phyloP scores from a whole-genome alignment of 2,888 invertebrate species.

The Leptura quadrifasciata region DNA sequence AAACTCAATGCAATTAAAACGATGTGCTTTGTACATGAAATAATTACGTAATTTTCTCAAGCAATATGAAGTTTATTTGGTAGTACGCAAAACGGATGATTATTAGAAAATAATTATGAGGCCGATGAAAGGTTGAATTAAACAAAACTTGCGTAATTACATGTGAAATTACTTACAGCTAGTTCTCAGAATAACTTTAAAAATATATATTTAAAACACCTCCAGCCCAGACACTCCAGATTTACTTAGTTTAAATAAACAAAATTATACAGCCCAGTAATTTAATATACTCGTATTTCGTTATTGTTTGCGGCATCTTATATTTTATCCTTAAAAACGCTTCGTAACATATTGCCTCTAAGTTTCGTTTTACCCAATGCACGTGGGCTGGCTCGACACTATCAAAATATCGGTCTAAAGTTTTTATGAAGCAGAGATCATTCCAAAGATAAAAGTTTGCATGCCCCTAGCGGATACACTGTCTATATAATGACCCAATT shows the following conservation, averaged over 20 bases:
- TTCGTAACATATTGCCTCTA: too few relatives aligned
- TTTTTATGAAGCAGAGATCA: too few relatives aligned
- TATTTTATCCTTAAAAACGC: too few relatives aligned
- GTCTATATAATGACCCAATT: too few relatives aligned
- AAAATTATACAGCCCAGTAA: background rate
- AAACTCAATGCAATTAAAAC: background rate
- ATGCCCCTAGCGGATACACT: too few relatives aligned
- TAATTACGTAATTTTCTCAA: background rate
- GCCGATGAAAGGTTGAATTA: background rate
- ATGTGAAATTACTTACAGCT: slow-evolving; percentile 2
- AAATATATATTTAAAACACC: background rate
- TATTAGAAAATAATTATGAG: background rate
- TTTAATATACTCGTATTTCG: background rate
- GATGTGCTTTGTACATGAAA: background rate
- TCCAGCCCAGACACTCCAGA: background rate
- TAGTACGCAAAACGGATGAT: background rate
- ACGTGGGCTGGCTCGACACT: too few relatives aligned
- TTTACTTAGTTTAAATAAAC: slow-evolving; percentile 2
- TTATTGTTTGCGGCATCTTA: background rate
- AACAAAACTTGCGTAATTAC: slow-evolving; percentile 1
- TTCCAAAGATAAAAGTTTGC: too few relatives aligned
- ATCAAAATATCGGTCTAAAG: too few relatives aligned
- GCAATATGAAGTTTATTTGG: background rate
- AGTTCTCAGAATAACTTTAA: background rate
- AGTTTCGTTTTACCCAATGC: too few relatives aligned